phyloP scores from a whole-genome alignment of 2,113 vertebrate species.

The Prolemur simus region DNA sequence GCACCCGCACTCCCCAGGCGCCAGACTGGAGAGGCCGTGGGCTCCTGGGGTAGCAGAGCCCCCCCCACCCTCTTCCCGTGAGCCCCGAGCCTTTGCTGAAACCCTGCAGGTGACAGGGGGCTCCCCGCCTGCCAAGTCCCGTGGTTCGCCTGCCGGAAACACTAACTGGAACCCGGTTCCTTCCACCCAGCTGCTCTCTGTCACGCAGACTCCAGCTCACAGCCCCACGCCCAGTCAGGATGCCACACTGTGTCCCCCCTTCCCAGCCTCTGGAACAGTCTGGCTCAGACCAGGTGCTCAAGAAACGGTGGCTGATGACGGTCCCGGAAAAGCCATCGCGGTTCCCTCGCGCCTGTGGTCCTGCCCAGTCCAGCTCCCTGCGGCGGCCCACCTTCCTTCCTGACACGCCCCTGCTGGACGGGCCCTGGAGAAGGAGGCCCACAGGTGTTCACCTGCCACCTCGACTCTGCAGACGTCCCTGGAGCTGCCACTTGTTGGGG shows the following conservation, averaged over 20 bases:
- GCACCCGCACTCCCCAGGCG: not conserved
- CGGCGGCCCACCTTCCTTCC: not conserved
- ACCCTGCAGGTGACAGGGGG: not conserved
- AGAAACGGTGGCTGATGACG: not conserved
- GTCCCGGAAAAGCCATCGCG: not conserved
- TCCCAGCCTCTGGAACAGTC: not conserved
- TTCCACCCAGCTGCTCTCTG: rapidly evolving
- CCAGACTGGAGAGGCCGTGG: not conserved
- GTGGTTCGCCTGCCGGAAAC: not conserved
- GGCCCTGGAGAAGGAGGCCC: too few relatives aligned
- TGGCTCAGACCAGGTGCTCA: too few relatives aligned
- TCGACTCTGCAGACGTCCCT: rapidly evolving
- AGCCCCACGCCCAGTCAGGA: too few relatives aligned
- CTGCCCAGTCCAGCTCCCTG: not conserved
- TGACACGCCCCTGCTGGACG: rapidly evolving
- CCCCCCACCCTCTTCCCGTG: not conserved
- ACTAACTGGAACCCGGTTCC: not conserved
- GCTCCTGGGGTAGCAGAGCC: not conserved
- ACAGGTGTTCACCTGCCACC: not conserved
- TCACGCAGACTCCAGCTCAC: not conserved
- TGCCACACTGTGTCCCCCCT: not conserved
- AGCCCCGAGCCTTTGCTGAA: not conserved
- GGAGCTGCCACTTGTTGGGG: not conserved
- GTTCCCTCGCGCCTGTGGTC: not conserved
- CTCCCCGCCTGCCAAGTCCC: not conserved